Base-by-base conservation (phyloP, 2,113 vertebrate genomes). In the Ramphastos sulfuratus region DNA sequence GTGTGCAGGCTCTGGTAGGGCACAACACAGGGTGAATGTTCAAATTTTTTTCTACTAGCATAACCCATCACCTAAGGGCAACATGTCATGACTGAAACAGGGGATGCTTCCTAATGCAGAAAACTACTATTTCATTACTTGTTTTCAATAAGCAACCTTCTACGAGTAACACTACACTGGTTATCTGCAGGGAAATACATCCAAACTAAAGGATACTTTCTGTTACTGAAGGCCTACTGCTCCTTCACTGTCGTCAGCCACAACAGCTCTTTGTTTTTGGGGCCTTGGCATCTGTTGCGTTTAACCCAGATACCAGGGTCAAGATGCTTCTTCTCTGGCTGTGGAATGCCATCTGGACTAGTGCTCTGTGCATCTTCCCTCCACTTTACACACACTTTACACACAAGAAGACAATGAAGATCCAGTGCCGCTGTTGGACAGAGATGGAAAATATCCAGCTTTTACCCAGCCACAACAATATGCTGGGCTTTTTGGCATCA, bases 261-360 rank as follows among this genome's bases (percentile, higher is more conserved):
- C 60, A 90, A 94, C 90, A 95, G 93, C 95, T 94, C 94, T 95
- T 92, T 95, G 95, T 92, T 96, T 96, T 85, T 7, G 74, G 91
- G 81, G 90, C 83, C 70, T 91, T 85, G 80, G 92, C 95, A 96
- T 93, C 95, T 96, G 96, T 93, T 96, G 96, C 95, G 84, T 97
- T 96, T 95, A 97, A 96, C 90, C 94, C 88, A 96, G 92, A 94
- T 94, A 94, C 16, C 10, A 95, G 93, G 94, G 93, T 97, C 94
- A 96, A 97, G 93, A 94, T 95, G 90, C 95, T 94, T 97, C 93
- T 92, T 95, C 95, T 97, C 88, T 85, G 94, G 94, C 95, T 97
- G 93, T 75, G 95, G 95, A 96, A 94, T 96, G 91, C 95, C 95
- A 97, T 97, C 96, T 96, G 96, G 93, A 95, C 90, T 86, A 79